These are phyloP conservation scores for Ictidomys tridecemlineatus DNA, from an alignment of 2,113 vertebrate species.

Conservation along the genomic window DNA sequence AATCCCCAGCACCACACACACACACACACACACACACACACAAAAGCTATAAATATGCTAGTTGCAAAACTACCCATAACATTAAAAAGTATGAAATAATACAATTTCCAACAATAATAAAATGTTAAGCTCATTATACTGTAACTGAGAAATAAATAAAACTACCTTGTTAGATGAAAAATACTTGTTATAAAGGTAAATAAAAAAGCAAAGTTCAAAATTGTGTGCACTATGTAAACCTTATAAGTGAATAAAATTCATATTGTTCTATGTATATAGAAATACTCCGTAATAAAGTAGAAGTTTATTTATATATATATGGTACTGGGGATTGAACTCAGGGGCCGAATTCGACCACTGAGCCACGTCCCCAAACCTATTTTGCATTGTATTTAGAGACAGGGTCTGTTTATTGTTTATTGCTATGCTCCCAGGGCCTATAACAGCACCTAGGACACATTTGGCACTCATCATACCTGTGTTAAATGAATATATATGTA, in stretches of 20 bases:
- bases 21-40: too few relatives aligned
- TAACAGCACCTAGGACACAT: background rate
- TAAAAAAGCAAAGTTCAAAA: background rate
- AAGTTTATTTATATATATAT: background rate
- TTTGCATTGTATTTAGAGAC: too few relatives aligned
- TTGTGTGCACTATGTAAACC: background rate
- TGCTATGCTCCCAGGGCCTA: background rate
- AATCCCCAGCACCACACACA: too few relatives aligned
- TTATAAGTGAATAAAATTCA: constrained; percentile 27
- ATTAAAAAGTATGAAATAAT: constrained; percentile 31
- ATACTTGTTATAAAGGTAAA: background rate
- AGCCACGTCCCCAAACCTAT: too few relatives aligned
- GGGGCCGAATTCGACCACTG: too few relatives aligned
- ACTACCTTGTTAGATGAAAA: background rate
- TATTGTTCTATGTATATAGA: background rate
- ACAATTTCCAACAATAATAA: background rate
- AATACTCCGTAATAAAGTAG: background rate
- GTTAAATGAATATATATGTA: background rate
- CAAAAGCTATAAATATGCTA: background rate
- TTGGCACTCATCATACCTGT: background rate
- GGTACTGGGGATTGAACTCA: too few relatives aligned
- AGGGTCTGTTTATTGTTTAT: background rate
- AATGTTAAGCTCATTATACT: background rate
- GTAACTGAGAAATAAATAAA: background rate
- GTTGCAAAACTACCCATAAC: background rate